A percentile compares a stretch with the other conserved stretches of the same genome.
These are phyloP conservation scores for Aplodontia rufa DNA, from an alignment of 2,113 vertebrate genomes.

Conservation along the genomic window DNA sequence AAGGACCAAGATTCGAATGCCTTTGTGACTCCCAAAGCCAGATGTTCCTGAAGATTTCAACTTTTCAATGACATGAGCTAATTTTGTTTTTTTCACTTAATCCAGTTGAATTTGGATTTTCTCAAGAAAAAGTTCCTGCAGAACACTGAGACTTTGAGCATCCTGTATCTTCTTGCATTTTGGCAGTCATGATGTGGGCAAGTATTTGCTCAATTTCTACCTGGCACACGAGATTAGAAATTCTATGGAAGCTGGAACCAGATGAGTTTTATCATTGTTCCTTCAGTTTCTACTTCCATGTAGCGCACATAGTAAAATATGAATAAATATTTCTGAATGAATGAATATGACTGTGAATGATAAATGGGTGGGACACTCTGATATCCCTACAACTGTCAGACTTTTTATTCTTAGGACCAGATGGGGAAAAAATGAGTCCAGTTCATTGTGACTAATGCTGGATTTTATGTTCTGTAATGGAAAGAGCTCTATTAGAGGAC, in stretches of 20 bases:
- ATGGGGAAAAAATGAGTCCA: neutral
- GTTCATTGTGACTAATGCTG: neutral
- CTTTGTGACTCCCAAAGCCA: neutral
- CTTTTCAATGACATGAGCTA: neutral
- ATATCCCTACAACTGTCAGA: neutral
- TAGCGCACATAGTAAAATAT: neutral
- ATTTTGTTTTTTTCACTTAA: neutral
- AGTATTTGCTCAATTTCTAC: neutral
- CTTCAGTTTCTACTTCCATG: neutral
- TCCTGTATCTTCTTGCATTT: neutral
- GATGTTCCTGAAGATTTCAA: neutral
- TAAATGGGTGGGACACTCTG: neutral
- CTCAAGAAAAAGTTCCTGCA: neutral
- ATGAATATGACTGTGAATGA: neutral
- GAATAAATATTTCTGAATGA: constrained; percentile 1
- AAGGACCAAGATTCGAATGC: neutral
- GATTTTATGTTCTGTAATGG: neutral
- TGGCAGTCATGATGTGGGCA: neutral
- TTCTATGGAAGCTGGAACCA: neutral
- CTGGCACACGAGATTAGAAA: neutral
- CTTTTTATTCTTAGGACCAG: neutral
- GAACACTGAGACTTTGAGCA: neutral
- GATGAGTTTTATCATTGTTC: neutral
- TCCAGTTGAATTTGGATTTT: neutral
- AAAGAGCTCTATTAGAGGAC: neutral